Evolutionary conservation across 2,888 invertebrate genomes (phyloP).

Genomic region (Plagodis pulveraria): DNA sequence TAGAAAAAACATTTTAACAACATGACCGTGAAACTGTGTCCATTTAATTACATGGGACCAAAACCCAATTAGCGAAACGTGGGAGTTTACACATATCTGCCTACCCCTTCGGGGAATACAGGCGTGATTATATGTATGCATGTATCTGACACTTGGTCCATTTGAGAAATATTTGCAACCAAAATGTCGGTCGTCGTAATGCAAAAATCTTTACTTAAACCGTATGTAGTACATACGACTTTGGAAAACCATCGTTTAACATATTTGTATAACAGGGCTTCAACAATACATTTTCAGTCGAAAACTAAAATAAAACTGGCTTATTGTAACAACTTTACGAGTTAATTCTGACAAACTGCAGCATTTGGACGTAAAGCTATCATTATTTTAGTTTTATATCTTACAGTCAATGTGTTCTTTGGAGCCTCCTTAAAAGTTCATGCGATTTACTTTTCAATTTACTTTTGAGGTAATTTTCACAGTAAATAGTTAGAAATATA

Average conservation of each 20-base stretch:
- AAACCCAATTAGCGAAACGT: too few species aligned
- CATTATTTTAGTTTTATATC: conserved; percentile 13
- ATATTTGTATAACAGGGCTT: conserved; percentile 2
- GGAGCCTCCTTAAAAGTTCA: conserved; percentile 4
- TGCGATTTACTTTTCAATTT: not conserved
- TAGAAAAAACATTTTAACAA: too few species aligned
- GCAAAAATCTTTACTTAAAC: too few species aligned
- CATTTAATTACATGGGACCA: too few species aligned
- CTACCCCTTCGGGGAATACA: too few species aligned
- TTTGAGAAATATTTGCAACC: too few species aligned
- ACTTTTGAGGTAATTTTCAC: not conserved
- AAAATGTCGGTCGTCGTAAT: too few species aligned
- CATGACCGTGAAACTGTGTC: too few species aligned
- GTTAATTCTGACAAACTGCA: conserved; percentile 24
- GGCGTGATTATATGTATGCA: too few species aligned
- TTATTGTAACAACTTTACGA: conserved; percentile 34
- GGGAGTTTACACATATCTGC: too few species aligned
- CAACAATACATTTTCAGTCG: conserved; percentile 29
- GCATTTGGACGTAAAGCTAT: conserved; percentile 14
- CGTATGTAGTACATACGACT: too few species aligned
- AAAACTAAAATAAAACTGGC: conserved; percentile 32
- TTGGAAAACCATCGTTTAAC: not conserved
- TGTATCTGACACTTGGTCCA: too few species aligned
- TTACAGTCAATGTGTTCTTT: not conserved
- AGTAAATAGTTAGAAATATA: not conserved